phyloP scores from a whole-genome alignment of 1,140 invertebrate genomes.

The Uloborus diversus region DNA sequence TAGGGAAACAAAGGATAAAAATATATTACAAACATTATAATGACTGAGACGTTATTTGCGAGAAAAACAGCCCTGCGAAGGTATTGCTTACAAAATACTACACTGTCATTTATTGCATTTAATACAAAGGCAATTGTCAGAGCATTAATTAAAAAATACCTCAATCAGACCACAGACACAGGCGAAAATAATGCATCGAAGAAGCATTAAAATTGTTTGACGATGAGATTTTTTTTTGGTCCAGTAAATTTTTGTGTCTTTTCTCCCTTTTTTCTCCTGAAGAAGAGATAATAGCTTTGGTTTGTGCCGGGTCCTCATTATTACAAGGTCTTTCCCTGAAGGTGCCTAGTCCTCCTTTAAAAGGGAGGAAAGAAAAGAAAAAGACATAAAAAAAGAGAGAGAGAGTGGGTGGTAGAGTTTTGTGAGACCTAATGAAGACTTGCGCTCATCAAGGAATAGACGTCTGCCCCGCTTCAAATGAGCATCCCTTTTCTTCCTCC shows the following conservation, averaged over 20 bases:
- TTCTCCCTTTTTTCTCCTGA: neutral
- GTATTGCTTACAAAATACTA: too few relatives aligned
- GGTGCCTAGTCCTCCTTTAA: constrained; percentile 34
- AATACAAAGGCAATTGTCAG: too few relatives aligned
- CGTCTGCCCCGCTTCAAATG: constrained; percentile 46
- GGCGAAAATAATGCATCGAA: constrained; percentile 8
- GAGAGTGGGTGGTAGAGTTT: constrained; percentile 10
- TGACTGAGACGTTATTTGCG: too few relatives aligned
- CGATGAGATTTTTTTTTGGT: too few relatives aligned
- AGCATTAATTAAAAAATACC: too few relatives aligned
- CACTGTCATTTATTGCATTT: too few relatives aligned
- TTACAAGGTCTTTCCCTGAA: constrained; percentile 33
- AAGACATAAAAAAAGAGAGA: neutral
- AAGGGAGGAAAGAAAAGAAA: neutral
- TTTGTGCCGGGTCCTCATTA: constrained; percentile 53
- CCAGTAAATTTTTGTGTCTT: neutral
- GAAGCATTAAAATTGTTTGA: constrained; percentile 44
- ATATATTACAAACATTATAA: too few relatives aligned
- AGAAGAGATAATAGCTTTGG: constrained; percentile 35
- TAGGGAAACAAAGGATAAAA: too few relatives aligned
- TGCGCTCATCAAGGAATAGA: constrained; percentile 35
- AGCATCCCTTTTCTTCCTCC: constrained; percentile 36
- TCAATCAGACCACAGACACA: too few relatives aligned
- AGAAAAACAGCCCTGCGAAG: too few relatives aligned
- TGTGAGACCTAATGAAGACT: constrained; percentile 48